Conservation (phyloP, 2,797 vertebrate genomes). For the Melanotaenia trifasciata region DNA sequence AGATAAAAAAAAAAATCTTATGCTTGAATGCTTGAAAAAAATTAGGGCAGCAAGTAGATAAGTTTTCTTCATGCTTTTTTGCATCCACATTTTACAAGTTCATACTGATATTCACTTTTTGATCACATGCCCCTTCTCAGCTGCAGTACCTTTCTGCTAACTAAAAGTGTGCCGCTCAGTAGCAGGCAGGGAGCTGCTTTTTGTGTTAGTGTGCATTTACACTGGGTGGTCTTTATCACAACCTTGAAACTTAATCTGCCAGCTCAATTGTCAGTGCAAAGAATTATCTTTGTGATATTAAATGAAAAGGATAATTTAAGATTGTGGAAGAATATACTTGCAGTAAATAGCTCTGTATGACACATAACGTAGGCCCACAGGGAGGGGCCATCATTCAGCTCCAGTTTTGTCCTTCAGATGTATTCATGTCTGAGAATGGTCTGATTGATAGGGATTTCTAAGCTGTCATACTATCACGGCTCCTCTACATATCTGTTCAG, state of each 20-base stretch:
- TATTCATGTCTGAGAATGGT: constrained; percentile 63
- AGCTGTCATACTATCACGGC: constrained; percentile 59
- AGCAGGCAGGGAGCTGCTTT: constrained; percentile 57
- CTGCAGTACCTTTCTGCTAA: constrained; percentile 53
- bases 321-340: constrained; percentile 49
- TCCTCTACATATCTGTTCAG: constrained; percentile 50
- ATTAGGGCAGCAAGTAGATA: constrained; percentile 23
- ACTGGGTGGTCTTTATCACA: constrained; percentile 61
- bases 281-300: constrained; percentile 64
- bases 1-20: not conserved
- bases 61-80: constrained; percentile 34
- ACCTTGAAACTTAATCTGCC: constrained; percentile 70
- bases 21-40: not conserved
- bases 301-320: constrained; percentile 63
- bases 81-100: constrained; percentile 37
- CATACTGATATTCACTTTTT: constrained; percentile 51
- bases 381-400: constrained; percentile 58
- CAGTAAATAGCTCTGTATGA: constrained; percentile 50
- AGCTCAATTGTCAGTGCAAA: constrained; percentile 62
- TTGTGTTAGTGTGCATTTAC: constrained; percentile 49
- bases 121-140: constrained; percentile 46
- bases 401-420: constrained; percentile 57
- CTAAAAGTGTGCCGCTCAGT: constrained; percentile 47
- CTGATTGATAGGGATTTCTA: constrained; percentile 70
- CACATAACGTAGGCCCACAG: constrained; percentile 49